These are phyloP conservation scores for Amiota communis DNA, from an alignment of 2,888 invertebrate genomes.

Conservation along the genomic window DNA sequence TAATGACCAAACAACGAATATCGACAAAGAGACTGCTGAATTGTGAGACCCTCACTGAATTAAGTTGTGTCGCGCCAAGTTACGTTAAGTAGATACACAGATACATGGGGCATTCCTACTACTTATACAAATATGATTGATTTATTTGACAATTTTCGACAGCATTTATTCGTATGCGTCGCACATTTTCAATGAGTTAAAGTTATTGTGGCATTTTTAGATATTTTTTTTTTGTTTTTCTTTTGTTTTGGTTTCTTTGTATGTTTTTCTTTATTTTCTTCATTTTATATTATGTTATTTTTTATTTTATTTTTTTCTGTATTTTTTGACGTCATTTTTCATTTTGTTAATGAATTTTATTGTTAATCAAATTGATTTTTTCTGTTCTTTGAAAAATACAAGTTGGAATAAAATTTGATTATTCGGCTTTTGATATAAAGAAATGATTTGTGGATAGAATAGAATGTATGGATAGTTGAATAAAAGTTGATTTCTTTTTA, in stretches of 20 bases:
- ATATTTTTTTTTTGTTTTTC: not conserved
- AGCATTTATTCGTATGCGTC: slow-evolving; percentile 63
- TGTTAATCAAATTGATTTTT: too few species aligned
- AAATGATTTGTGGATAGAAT: too few species aligned
- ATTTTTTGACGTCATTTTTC: slow-evolving; percentile 9
- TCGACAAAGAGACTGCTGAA: too few species aligned
- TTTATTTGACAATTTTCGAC: slow-evolving; percentile 70
- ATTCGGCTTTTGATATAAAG: too few species aligned
- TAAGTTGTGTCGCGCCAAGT: slow-evolving; percentile 7
- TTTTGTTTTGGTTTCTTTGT: not conserved
- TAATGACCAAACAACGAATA: too few species aligned
- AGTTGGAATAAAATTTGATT: too few species aligned
- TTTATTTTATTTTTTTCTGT: not conserved
- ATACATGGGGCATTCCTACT: not conserved
- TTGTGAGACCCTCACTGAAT: not conserved
- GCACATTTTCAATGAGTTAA: slow-evolving; percentile 53
- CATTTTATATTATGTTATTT: not conserved
- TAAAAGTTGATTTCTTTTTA: too few species aligned
- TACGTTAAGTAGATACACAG: not conserved
- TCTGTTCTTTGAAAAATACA: too few species aligned
- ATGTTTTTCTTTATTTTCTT: not conserved
- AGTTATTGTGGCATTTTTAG: slow-evolving; percentile 29
- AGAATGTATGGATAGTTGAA: too few species aligned
- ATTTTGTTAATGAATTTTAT: too few species aligned
- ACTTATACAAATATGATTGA: slow-evolving; percentile 68